Conservation (phyloP, 2,888 invertebrate genomes). For the Stratiomys singularior region DNA sequence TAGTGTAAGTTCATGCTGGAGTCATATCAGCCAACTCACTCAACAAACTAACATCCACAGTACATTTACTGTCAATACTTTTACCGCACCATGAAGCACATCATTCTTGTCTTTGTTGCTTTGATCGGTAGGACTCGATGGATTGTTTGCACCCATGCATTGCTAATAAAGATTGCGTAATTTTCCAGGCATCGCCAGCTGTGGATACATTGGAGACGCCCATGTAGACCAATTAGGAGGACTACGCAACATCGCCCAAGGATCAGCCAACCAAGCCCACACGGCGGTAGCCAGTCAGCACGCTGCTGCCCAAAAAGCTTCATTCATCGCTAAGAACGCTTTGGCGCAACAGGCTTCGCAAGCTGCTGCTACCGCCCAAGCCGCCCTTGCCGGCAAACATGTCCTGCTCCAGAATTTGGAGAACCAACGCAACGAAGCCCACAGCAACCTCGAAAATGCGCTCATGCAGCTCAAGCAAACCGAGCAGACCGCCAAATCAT, state of each 20-base stretch:
- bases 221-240: conserved; percentile 61
- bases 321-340: not conserved
- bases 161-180: not conserved
- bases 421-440: not conserved
- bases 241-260: conserved; percentile 76
- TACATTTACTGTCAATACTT: conserved; percentile 24
- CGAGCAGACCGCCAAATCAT: not conserved
- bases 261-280: conserved; percentile 81
- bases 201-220: conserved; percentile 9
- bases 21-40: conserved; percentile 29
- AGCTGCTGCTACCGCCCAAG: conserved; percentile 75
- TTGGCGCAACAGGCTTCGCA: conserved; percentile 57
- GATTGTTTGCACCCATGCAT: not conserved
- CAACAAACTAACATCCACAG: conserved; percentile 27
- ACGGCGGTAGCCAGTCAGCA: conserved; percentile 78
- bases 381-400: conserved; percentile 68
- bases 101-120: conserved; percentile 22
- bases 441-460: not conserved
- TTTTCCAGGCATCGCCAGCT: not conserved
- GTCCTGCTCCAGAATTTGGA: not conserved
- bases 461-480: not conserved
- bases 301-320: conserved; percentile 69
- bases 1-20: conserved; percentile 4
- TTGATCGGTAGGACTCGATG: conserved; percentile 8
- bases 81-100: conserved; percentile 33